Evolutionary conservation across 2,888 invertebrate genomes (phyloP).

Genomic region (Amblyjoppa fuscipennis): DNA sequence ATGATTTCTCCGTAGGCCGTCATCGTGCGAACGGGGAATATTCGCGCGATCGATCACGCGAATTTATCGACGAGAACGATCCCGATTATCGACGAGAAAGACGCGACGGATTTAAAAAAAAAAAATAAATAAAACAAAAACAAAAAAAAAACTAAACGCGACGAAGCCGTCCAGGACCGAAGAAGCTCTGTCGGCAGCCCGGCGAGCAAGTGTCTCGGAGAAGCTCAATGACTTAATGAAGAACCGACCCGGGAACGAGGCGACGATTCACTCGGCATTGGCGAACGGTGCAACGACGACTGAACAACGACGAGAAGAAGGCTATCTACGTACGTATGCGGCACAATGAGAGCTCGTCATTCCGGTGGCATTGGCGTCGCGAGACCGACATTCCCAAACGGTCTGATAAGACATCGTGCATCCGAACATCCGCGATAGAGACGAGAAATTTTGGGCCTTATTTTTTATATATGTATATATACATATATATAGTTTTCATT

Average conservation of each 20-base stretch:
- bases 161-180: conserved; percentile 12
- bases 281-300: conserved; percentile 71
- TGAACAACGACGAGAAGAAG: conserved; percentile 61
- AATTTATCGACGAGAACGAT: neutral
- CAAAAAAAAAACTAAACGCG: neutral
- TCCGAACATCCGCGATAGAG: neutral
- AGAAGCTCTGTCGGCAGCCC: conserved; percentile 19
- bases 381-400: conserved; percentile 41
- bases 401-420: neutral
- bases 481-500: neutral
- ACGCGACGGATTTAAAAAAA: neutral
- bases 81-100: neutral
- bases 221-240: conserved; percentile 65
- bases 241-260: conserved; percentile 50
- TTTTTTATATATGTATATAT: neutral
- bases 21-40: conserved; percentile 83
- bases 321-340: conserved; percentile 43
- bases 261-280: conserved; percentile 67
- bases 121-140: neutral
- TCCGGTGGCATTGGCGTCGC: conserved; percentile 73
- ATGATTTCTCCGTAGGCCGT: conserved; percentile 88
- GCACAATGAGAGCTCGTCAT: conserved; percentile 71
- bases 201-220: conserved; percentile 9
- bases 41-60: neutral
- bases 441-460: neutral